phyloP scores from a whole-genome alignment of 2,797 vertebrate genomes.

The Sphenopsis melanotis region DNA sequence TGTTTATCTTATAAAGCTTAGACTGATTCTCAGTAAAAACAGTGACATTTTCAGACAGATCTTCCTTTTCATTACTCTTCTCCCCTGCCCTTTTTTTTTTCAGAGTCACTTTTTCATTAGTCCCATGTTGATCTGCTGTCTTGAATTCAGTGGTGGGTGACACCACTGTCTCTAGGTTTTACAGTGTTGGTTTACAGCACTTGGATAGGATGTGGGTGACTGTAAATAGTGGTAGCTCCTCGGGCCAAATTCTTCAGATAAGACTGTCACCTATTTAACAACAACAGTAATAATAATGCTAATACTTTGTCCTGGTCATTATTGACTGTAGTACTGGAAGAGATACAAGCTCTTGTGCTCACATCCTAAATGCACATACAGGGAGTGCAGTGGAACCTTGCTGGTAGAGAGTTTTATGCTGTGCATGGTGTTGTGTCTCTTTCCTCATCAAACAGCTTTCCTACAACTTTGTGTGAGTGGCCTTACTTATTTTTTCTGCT shows the following conservation, averaged over 20 bases:
- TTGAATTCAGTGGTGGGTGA: neutral
- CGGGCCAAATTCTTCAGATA: neutral
- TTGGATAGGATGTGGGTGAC: neutral
- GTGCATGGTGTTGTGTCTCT: neutral
- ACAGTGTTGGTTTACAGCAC: neutral
- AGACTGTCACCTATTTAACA: neutral
- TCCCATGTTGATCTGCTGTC: neutral
- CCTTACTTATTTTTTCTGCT: neutral
- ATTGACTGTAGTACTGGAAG: neutral
- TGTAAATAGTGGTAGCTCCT: neutral
- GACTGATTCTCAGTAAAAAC: neutral
- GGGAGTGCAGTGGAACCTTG: neutral
- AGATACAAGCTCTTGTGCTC: neutral
- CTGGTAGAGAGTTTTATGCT: neutral
- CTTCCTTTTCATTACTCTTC: neutral
- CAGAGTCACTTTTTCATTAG: neutral
- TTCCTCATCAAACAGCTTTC: neutral
- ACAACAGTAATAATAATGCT: neutral
- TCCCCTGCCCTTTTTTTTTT: accelerated
- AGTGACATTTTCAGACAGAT: neutral
- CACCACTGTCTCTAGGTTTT: neutral
- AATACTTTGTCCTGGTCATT: neutral
- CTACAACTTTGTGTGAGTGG: neutral
- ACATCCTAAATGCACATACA: neutral
- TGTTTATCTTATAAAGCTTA: neutral